Base-by-base conservation (phyloP, 1,140 invertebrate genomes). In the Saxidomus purpurata region DNA sequence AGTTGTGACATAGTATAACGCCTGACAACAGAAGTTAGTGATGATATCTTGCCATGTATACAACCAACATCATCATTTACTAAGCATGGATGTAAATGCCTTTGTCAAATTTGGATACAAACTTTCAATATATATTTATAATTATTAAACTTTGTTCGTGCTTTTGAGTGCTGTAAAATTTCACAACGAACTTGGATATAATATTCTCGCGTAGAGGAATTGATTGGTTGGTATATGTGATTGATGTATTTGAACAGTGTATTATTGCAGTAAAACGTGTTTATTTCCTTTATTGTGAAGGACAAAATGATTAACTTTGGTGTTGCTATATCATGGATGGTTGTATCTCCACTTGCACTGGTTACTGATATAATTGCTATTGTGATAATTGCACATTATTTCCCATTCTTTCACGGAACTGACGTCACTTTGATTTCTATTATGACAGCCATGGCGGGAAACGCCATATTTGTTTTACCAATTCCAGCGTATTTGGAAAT, bases 381-480 rank as follows among this genome's bases (percentile, higher is more conserved):
- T n/a, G 55, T 93, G 2, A 34, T 92, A 15, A 89, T 93, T 22
- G 63, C 82, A 1, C 93, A 93, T 52, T 93, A 93, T 79, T 83
- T 69, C 9, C 89, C 88, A 8, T 90, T 85, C 40, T 93, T 89
- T 80, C 92, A 93, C 85, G 92, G 92, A 76, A 91, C 90, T 34
- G 93, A 93, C 88, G 88, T 93, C 31, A 86, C 90, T 0, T 87
- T 93, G 19, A 82, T 92, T 9, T 93, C 92, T 6, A 82, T 93
- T 0, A 55, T 93, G 34, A 82, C 90, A 31, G 81, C 90, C 25
- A 91, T 93, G 91, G 59, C 88, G 22, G 77, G 87, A 69, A 90
- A 92, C 71, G 90, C 89, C 8, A 3, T 89, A 11, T 28, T 93
- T 9, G 82, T 91, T 38, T 47, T 93, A 15, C 92, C 92, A 9